Conservation (phyloP, 2,113 vertebrate species). For the Scortum barcoo region DNA sequence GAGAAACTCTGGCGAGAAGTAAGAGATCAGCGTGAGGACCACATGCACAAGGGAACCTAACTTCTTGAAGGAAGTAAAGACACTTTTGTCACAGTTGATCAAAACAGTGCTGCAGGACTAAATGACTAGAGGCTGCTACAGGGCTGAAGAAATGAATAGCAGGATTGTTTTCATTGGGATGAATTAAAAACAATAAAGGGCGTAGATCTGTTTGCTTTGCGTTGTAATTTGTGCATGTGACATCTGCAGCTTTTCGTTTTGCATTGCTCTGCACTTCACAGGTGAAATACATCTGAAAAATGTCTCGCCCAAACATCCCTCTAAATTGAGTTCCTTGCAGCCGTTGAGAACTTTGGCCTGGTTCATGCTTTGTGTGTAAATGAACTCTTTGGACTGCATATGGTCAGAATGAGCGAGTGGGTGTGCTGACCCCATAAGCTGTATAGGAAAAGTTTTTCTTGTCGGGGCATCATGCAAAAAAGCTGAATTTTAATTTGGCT, state of each 20-base stretch:
- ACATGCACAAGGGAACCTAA: slow-evolving; percentile 40
- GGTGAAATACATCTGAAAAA: slow-evolving; percentile 6
- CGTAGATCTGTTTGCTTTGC: slow-evolving; percentile 7
- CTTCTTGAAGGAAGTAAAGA: slow-evolving; percentile 20
- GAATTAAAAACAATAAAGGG: slow-evolving; percentile 23
- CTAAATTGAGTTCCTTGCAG: slow-evolving; percentile 23
- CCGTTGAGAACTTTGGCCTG: slow-evolving; percentile 42
- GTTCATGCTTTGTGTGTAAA: slow-evolving; percentile 35
- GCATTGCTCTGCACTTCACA: slow-evolving; percentile 6
- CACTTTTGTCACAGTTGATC: slow-evolving; percentile 37
- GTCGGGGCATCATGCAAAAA: neutral
- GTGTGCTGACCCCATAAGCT: slow-evolving; percentile 55
- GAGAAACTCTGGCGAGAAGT: slow-evolving; percentile 41
- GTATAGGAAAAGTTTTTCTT: slow-evolving; percentile 46
- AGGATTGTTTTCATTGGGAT: slow-evolving; percentile 25
- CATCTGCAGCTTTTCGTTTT: neutral
- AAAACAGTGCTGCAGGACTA: slow-evolving; percentile 25
- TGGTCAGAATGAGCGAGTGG: slow-evolving; percentile 57
- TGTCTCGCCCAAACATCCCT: slow-evolving; percentile 1
- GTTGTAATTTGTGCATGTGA: neutral
- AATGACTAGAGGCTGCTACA: slow-evolving; percentile 3
- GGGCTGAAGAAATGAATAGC: slow-evolving; percentile 39
- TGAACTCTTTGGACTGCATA: slow-evolving; percentile 37
- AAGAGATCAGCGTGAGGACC: slow-evolving; percentile 47
- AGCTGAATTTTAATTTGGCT: slow-evolving; percentile 19